Evolutionary conservation across 2,113 vertebrate species (phyloP), one percentile per base, ranked within the genome.

Genomic region (Sapajus apella): DNA sequence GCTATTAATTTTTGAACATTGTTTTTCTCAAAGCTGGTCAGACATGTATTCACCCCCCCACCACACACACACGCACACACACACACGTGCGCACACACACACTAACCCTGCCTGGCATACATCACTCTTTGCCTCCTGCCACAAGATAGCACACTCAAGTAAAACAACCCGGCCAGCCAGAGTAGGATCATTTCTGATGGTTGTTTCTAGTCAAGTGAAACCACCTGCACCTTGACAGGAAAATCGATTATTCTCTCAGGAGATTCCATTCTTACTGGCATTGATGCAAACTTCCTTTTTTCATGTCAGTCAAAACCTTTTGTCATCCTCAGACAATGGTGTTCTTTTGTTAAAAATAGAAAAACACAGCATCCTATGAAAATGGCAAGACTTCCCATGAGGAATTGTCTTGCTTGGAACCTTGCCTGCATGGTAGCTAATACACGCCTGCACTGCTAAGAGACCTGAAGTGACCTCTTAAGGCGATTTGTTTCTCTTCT

Each of bases 301-400:
- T 70, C 66, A 66, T 23, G 4, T 40, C 61, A 79, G 73, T 72
- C 77, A 8, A 72, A 89, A 37, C 16, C 82, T 80, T 81, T 83
- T 95, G 64, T 90, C 47, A 30, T 93, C 87, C 61, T 30, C 61
- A 94, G 85, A 80, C 61, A 93, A 93, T 52, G 30, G 66, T 3
- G 50, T 83, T 91, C 64, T 79, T 94, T 43, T 85, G 77, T 75
- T 92, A 90, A 96, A 93, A 96, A 81, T 18, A 93, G 83, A 91
- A 88, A 96, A 77, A 72, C 40, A 23, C 73, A 85, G 75, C 47
- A 66, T 72, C 82, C 68, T 93, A 56, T 93, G 86, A 83, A 93
- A 94, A 89, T 0, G 23, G 76, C 94, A 73, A 79, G 91, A 45
- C 66, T 90, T 37, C 89, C 94, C 70, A 81, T 16, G 45, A 72